A percentile compares a stretch with the other conserved stretches of the same genome.
Evolutionary conservation across 2,113 vertebrate genomes (phyloP).

Genomic region (Heterochromis multidens): DNA sequence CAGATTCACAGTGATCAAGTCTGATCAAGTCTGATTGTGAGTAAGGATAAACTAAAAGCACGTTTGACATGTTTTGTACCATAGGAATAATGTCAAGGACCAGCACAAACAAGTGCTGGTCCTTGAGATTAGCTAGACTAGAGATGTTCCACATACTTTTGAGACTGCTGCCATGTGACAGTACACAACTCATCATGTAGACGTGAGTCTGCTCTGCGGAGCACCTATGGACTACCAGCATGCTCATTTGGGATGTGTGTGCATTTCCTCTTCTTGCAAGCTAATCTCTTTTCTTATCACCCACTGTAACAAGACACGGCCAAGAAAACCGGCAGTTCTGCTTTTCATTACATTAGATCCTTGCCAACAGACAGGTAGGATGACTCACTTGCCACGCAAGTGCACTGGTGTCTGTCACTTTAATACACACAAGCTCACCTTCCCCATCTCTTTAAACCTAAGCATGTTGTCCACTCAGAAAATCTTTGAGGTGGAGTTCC

Average conservation of each 20-base stretch:
- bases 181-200: neutral
- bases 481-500: conserved; percentile 19
- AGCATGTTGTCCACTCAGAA: conserved; percentile 22
- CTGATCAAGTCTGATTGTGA: neutral
- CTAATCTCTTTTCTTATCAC: conserved; percentile 1
- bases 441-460: neutral
- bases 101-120: no score
- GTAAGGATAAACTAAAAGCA: neutral
- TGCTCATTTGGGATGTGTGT: neutral
- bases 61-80: neutral
- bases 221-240: neutral
- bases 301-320: neutral
- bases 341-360: conserved; percentile 31
- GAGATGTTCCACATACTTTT: neutral
- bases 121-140: neutral
- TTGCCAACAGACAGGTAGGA: conserved; percentile 21
- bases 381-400: conserved; percentile 34
- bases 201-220: neutral
- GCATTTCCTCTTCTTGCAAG: neutral
- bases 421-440: neutral
- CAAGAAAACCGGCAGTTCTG: conserved; percentile 40
- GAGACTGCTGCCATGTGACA: neutral
- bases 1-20: neutral
- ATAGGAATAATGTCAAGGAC: neutral
- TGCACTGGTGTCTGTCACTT: conserved; percentile 14